These are phyloP conservation scores for Nasalis larvatus DNA, from an alignment of 2,113 vertebrate genomes.

Conservation along the genomic window DNA sequence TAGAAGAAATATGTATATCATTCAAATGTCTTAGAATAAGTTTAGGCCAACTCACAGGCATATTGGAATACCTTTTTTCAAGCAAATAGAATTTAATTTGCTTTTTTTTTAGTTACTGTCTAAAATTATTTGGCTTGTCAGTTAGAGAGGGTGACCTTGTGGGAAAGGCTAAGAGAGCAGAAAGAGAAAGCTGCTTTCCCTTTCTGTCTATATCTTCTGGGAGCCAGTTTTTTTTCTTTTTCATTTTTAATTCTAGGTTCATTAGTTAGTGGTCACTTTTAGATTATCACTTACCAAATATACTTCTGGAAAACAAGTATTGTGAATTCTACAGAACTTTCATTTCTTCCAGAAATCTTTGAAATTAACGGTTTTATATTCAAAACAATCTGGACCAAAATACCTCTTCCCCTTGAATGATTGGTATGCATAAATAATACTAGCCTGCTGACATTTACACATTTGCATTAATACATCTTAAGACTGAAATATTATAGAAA, in stretches of 20 bases:
- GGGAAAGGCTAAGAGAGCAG: not conserved
- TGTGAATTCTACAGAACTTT: not conserved
- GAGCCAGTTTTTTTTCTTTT: not conserved
- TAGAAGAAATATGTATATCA: not conserved
- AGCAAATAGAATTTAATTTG: constrained; percentile 35
- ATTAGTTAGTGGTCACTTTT: not conserved
- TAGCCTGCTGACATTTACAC: constrained; percentile 59
- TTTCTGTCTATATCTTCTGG: not conserved
- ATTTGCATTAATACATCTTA: constrained; percentile 78
- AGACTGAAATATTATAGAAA: constrained; percentile 70
- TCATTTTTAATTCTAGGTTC: not conserved
- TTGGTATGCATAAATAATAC: constrained; percentile 77
- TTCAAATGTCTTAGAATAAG: not conserved
- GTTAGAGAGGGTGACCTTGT: not conserved
- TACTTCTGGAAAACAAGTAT: not conserved
- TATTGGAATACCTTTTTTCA: constrained; percentile 15
- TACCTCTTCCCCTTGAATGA: constrained; percentile 66
- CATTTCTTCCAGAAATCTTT: not conserved
- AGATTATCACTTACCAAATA: not conserved
- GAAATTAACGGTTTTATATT: constrained; percentile 48
- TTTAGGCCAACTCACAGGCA: not conserved
- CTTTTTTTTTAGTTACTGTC: constrained; percentile 25
- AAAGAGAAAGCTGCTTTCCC: not conserved
- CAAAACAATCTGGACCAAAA: constrained; percentile 27
- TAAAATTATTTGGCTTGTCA: constrained; percentile 5